phyloP scores from a whole-genome alignment of 1,140 invertebrate species.

The Plectrocnemia conspersa region DNA sequence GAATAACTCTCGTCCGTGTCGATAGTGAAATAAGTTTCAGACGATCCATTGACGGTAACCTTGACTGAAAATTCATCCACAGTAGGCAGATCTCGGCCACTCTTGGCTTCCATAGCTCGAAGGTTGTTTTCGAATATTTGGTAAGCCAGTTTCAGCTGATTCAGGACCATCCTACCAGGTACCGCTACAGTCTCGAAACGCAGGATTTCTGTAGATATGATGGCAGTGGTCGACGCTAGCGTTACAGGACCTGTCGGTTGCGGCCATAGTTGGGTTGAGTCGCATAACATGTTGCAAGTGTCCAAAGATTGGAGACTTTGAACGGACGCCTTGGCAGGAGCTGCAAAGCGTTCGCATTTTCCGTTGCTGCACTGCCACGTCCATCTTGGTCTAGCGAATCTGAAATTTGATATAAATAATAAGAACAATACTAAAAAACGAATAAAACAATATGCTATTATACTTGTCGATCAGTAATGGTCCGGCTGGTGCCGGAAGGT shows the following conservation, averaged over 20 bases:
- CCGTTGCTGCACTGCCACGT: slow-evolving; percentile 42
- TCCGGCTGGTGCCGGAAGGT: slow-evolving; percentile 25
- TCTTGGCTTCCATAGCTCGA: slow-evolving; percentile 11
- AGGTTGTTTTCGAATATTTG: slow-evolving; percentile 28
- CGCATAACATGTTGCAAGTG: slow-evolving; percentile 52
- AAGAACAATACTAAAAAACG: neutral
- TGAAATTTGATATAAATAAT: slow-evolving; percentile 16
- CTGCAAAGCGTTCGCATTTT: slow-evolving; percentile 41
- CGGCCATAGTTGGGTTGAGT: slow-evolving; percentile 53
- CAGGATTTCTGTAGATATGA: slow-evolving; percentile 44
- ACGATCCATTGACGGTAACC: slow-evolving; percentile 50
- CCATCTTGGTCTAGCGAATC: slow-evolving; percentile 39
- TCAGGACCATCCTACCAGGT: slow-evolving; percentile 42
- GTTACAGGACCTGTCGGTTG: slow-evolving; percentile 50
- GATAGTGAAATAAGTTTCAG: slow-evolving; percentile 55
- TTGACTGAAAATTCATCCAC: slow-evolving; percentile 50
- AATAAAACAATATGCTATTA: neutral
- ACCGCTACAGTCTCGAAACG: slow-evolving; percentile 45
- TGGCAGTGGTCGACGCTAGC: slow-evolving; percentile 44
- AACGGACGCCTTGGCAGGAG: slow-evolving; percentile 27
- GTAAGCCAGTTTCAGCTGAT: slow-evolving; percentile 39
- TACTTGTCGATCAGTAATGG: slow-evolving; percentile 23
- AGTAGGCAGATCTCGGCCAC: slow-evolving; percentile 37
- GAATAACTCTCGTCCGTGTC: slow-evolving; percentile 73
- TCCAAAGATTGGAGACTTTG: slow-evolving; percentile 42